Evolutionary conservation across 2,888 invertebrate genomes (phyloP).

Genomic region (Drosophila hamatofila): DNA sequence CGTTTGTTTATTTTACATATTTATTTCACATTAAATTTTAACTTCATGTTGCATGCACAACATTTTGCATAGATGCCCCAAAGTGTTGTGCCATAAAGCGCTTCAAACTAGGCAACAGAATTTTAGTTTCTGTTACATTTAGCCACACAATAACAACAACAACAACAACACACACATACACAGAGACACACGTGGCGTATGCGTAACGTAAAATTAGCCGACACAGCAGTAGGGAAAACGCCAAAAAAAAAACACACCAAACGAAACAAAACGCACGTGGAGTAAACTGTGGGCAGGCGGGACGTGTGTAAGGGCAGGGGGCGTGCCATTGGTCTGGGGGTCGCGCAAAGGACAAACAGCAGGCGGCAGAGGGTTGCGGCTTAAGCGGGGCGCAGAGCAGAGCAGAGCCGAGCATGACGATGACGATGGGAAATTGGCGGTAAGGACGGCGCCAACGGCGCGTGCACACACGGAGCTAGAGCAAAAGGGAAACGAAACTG

Average conservation of each 20-base stretch:
- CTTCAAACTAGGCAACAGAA: conserved; percentile 71
- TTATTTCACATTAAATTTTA: conserved; percentile 5
- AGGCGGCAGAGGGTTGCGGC: background rate
- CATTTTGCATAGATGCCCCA: background rate
- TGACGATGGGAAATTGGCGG: conserved; percentile 59
- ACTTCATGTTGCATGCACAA: background rate
- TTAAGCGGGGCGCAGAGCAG: background rate
- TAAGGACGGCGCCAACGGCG: conserved; percentile 49
- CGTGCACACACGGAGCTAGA: conserved; percentile 36
- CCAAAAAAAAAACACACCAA: conserved; percentile 24
- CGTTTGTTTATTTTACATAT: background rate
- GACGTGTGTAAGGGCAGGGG: background rate
- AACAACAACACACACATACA: conserved; percentile 12
- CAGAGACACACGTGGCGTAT: conserved; percentile 52
- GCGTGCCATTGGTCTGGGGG: conserved; percentile 59
- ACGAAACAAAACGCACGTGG: conserved; percentile 44
- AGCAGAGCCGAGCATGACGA: conserved; percentile 18
- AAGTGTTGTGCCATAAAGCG: conserved; percentile 48
- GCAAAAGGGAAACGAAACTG: background rate
- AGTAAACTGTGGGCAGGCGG: conserved; percentile 12
- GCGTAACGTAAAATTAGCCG: conserved; percentile 75
- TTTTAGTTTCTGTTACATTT: conserved; percentile 50
- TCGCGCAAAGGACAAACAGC: conserved; percentile 72
- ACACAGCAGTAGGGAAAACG: conserved; percentile 32
- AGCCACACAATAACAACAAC: conserved; percentile 16